Conservation (phyloP, 2,797 vertebrate species). For the Amazonetta brasiliensis region DNA sequence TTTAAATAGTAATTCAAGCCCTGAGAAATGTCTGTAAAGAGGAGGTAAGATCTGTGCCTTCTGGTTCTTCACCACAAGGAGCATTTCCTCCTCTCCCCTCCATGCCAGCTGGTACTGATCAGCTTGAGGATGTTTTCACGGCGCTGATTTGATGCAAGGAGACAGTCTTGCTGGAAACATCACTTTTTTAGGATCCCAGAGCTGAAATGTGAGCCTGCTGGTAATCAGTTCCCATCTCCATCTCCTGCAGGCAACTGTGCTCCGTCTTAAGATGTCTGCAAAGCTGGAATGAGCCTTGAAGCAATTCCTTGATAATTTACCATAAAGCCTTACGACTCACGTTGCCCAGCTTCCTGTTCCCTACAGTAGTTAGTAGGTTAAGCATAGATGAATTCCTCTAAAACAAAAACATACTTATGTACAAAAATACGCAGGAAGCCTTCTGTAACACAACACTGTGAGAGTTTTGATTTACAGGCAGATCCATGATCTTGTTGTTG, state of each 20-base stretch:
- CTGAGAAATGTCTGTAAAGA: not conserved
- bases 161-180: constrained; percentile 39
- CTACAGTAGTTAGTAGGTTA: not conserved
- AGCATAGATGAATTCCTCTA: not conserved
- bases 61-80: not conserved
- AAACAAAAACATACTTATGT: not conserved
- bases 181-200: not conserved
- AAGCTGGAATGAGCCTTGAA: constrained; percentile 2
- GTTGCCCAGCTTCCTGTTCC: not conserved
- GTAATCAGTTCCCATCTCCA: not conserved
- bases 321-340: not conserved
- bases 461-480: not conserved
- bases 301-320: not conserved
- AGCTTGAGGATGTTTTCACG: not conserved
- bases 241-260: not conserved
- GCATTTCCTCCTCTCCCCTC: not conserved
- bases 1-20: not conserved
- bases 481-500: not conserved
- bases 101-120: not conserved
- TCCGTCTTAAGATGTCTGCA: not conserved
- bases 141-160: constrained; percentile 21
- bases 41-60: not conserved
- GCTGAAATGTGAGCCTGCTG: constrained; percentile 10
- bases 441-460: not conserved
- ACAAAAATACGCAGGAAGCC: not conserved